Evolutionary conservation across 2,888 invertebrate species (phyloP).

Genomic region (Gastrophysa polygoni): DNA sequence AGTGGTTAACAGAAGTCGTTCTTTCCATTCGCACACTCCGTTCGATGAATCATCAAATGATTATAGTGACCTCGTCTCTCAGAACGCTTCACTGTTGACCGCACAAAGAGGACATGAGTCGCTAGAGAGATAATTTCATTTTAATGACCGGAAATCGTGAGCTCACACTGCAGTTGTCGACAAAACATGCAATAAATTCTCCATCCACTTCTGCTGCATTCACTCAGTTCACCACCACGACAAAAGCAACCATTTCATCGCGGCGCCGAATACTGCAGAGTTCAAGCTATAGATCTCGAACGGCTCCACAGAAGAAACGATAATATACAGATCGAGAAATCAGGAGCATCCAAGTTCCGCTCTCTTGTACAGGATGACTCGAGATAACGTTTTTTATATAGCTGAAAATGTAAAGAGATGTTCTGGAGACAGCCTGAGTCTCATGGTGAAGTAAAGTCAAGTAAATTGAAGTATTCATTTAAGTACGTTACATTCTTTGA

Average conservation of each 20-base stretch:
- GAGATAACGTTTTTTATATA: no score
- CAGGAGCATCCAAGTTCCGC: no score
- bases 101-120: neutral
- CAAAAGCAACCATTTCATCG: constrained; percentile 38
- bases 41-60: neutral
- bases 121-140: constrained; percentile 4
- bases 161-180: constrained; percentile 35
- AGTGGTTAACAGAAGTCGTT: no score
- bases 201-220: constrained; percentile 28
- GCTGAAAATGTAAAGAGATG: no score
- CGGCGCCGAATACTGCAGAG: constrained; percentile 15
- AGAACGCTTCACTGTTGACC: neutral
- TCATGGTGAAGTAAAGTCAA: no score
- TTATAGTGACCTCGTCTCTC: neutral
- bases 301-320: no score
- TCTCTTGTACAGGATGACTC: no score
- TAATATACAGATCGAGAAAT: no score
- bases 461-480: no score
- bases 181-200: constrained; percentile 37
- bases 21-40: neutral
- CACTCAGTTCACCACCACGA: constrained; percentile 31
- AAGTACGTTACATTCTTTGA: no score
- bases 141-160: constrained; percentile 36
- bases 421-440: no score
- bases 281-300: neutral